These are phyloP conservation scores for Steatornis caripensis DNA, from an alignment of 2,113 vertebrate genomes.

Conservation along the genomic window DNA sequence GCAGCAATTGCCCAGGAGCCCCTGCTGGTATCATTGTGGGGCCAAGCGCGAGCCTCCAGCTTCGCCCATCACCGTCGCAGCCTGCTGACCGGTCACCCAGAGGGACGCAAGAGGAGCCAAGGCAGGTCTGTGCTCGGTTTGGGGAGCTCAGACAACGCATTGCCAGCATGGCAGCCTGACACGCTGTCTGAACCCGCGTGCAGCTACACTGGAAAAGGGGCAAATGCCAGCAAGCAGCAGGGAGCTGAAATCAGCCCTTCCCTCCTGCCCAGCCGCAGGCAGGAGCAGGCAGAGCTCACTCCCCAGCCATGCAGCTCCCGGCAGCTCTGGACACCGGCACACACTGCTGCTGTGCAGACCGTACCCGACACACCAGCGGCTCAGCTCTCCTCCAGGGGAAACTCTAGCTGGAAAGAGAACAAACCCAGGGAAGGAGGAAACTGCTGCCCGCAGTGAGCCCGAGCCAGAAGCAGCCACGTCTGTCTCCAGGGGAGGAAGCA, in stretches of 20 bases:
- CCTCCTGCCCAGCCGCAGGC: neutral
- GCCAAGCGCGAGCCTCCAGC: neutral
- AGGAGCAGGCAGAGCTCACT: neutral
- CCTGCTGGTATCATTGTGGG: neutral
- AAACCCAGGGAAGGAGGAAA: neutral
- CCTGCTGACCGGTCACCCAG: neutral
- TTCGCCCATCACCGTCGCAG: fast-evolving
- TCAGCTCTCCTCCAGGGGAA: neutral
- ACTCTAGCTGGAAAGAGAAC: neutral
- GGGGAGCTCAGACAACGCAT: neutral
- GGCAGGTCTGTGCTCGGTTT: neutral
- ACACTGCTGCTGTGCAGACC: fast-evolving
- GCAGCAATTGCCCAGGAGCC: neutral
- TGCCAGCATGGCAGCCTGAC: fast-evolving
- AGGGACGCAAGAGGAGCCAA: neutral
- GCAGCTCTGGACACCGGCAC: neutral
- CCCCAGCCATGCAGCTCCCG: neutral
- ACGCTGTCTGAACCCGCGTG: neutral
- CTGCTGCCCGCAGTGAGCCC: fast-evolving
- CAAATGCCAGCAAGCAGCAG: neutral
- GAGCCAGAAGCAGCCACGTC: neutral
- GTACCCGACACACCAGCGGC: fast-evolving
- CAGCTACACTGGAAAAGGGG: neutral
- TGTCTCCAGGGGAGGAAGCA: neutral
- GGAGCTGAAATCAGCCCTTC: neutral